phyloP scores from a whole-genome alignment of 2,888 invertebrate genomes.

The Sinopyrophorus schimmeli region DNA sequence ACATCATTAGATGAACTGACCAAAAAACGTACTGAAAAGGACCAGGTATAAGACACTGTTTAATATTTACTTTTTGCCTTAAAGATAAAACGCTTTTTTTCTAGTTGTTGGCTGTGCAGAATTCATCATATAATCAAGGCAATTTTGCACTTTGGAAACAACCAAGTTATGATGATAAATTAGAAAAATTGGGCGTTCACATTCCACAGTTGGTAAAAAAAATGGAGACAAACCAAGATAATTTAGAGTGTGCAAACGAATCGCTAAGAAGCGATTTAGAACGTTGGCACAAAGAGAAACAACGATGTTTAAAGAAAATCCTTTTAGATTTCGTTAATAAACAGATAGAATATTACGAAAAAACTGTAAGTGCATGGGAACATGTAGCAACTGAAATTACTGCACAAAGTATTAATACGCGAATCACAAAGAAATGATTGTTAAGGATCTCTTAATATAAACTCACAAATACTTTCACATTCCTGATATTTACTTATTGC shows the following conservation, averaged over 20 bases:
- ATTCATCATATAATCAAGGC: conserved; percentile 40
- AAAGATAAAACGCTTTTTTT: conserved; percentile 3
- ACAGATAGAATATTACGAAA: conserved; percentile 68
- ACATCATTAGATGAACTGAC: conserved; percentile 64
- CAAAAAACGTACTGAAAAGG: conserved; percentile 64
- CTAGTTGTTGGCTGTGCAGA: conserved; percentile 22
- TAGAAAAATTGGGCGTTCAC: conserved; percentile 55
- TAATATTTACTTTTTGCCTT: too few species aligned
- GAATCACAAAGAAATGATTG: conserved; percentile 28
- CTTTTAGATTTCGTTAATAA: conserved; percentile 65
- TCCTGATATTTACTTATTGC: conserved; percentile 1
- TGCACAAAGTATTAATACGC: conserved; percentile 24
- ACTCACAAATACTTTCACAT: conserved; percentile 8
- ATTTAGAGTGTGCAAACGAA: conserved; percentile 69
- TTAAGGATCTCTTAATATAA: conserved; percentile 27
- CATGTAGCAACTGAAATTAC: conserved; percentile 47
- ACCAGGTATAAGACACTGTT: conserved; percentile 56
- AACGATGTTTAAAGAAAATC: conserved; percentile 64
- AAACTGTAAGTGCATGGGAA: conserved; percentile 62
- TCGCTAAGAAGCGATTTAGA: conserved; percentile 69
- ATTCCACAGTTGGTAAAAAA: conserved; percentile 60
- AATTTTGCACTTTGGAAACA: conserved; percentile 63
- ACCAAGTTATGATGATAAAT: conserved; percentile 62
- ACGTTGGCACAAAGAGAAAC: conserved; percentile 69
- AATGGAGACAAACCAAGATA: conserved; percentile 62